Evolutionary conservation across 2,888 invertebrate species (phyloP).

Genomic region (Coremacera marginata): DNA sequence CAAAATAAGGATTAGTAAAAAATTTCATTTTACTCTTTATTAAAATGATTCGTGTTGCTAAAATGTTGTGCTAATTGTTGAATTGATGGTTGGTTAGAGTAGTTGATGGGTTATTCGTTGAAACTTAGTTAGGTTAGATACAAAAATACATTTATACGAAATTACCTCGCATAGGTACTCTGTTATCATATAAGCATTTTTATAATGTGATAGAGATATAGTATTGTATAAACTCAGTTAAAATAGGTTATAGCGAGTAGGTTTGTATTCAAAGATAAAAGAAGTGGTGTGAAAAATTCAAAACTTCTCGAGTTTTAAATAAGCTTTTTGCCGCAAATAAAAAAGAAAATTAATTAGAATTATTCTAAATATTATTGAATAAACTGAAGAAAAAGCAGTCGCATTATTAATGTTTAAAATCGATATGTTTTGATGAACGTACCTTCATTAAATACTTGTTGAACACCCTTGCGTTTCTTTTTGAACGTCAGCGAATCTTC

Average conservation of each 20-base stretch:
- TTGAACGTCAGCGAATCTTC: constrained; percentile 79
- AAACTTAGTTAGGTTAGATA: constrained; percentile 54
- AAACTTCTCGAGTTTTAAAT: constrained; percentile 3
- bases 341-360: constrained; percentile 25
- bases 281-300: background rate
- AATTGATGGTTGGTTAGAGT: background rate
- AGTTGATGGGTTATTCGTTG: background rate
- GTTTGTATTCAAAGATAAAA: background rate
- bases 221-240: background rate
- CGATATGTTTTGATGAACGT: constrained; percentile 43
- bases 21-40: background rate
- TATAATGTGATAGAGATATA: constrained; percentile 15
- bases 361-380: background rate
- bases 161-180: constrained; percentile 66
- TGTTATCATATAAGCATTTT: constrained; percentile 69
- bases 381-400: background rate
- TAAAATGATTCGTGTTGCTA: background rate
- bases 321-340: constrained; percentile 6
- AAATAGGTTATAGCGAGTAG: background rate
- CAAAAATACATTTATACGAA: constrained; percentile 53
- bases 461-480: constrained; percentile 77
- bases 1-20: constrained; percentile 1
- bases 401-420: background rate
- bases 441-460: constrained; percentile 73
- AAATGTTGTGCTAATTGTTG: background rate